Conservation (phyloP, 2,888 invertebrate species). For the Tinea pellionella region DNA sequence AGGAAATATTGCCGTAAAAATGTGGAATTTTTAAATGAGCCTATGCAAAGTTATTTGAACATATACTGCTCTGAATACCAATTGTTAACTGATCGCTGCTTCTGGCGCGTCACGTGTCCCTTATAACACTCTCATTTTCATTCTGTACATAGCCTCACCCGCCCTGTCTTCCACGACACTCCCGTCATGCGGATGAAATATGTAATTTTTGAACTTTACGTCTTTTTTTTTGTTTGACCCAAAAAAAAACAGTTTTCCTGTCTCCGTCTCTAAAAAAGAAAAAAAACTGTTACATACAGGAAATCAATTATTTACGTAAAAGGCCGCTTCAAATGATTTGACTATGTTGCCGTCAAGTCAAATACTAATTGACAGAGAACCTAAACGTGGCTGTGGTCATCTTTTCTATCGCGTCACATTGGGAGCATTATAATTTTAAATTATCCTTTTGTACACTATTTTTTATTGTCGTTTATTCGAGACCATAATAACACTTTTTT, state of each 20-base stretch:
- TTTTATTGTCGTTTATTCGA: too few relatives aligned
- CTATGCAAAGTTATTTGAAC: slow-evolving; percentile 14
- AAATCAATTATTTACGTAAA: too few relatives aligned
- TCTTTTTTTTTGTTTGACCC: slow-evolving; percentile 15
- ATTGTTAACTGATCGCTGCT: slow-evolving; percentile 9
- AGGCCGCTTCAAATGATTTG: too few relatives aligned
- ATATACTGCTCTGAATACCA: slow-evolving; percentile 12
- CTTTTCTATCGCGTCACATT: too few relatives aligned
- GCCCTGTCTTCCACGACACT: slow-evolving; percentile 10
- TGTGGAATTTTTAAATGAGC: slow-evolving; percentile 16
- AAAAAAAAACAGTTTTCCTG: slow-evolving; percentile 17
- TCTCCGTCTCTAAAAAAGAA: too few relatives aligned
- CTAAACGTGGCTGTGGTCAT: too few relatives aligned
- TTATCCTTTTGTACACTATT: too few relatives aligned
- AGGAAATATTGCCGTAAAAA: slow-evolving; percentile 10
- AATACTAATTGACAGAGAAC: too few relatives aligned
- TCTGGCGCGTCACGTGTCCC: background rate
- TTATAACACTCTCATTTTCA: slow-evolving; percentile 8
- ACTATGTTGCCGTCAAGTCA: too few relatives aligned
- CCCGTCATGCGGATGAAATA: slow-evolving; percentile 18
- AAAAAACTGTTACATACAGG: too few relatives aligned
- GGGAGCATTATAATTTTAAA: too few relatives aligned
- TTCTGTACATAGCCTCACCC: background rate
- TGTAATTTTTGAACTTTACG: slow-evolving; percentile 20
- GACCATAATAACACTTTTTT: too few relatives aligned